Evolutionary conservation across 2,888 invertebrate species (phyloP).

Genomic region (Plemyria rubiginata): DNA sequence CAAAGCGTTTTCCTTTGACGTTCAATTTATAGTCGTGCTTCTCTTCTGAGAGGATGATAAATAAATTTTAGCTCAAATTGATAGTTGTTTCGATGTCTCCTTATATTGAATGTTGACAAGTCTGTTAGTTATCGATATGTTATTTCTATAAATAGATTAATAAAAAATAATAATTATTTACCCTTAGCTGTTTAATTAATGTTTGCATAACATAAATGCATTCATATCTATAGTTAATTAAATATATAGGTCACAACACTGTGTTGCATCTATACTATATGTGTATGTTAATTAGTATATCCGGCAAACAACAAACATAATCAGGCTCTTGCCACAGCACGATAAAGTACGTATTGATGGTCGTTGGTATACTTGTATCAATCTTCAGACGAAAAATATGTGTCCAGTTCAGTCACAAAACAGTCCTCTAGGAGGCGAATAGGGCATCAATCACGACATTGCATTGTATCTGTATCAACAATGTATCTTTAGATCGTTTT

Average conservation of each 20-base stretch:
- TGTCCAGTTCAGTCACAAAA: no score
- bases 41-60: neutral
- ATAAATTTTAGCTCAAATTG: neutral
- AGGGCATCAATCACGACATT: no score
- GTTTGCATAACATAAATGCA: constrained; percentile 16
- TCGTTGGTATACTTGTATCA: no score
- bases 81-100: neutral
- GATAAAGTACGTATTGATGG: neutral
- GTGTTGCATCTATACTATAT: neutral
- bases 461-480: no score
- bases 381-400: no score
- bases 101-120: neutral
- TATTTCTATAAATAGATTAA: neutral
- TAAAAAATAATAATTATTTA: constrained; percentile 5
- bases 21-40: constrained; percentile 12
- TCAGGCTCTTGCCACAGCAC: neutral
- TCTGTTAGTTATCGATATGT: neutral
- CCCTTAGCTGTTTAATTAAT: neutral
- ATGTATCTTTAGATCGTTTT: no score
- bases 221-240: constrained; percentile 23
- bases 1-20: constrained; percentile 36
- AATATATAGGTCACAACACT: constrained; percentile 14
- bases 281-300: neutral
- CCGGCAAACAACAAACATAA: neutral
- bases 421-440: no score